Conservation (phyloP, 2,113 vertebrate genomes). For the Carassius gibelio region DNA sequence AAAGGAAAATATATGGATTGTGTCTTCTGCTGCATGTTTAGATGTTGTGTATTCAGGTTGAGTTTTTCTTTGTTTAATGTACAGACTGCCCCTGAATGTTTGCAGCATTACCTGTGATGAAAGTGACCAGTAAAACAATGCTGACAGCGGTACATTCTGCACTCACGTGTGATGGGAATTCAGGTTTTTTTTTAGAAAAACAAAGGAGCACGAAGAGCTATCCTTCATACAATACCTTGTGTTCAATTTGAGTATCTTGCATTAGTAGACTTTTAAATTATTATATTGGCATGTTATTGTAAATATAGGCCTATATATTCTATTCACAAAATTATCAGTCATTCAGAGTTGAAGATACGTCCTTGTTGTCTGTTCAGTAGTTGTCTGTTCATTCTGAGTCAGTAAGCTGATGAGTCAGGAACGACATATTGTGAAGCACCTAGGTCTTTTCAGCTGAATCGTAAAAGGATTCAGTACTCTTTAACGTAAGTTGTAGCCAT, state of each 20-base stretch:
- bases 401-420: neutral
- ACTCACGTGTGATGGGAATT: conserved; percentile 1
- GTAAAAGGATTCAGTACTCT: too few species aligned
- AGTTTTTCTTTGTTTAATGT: neutral
- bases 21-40: neutral
- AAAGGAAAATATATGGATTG: neutral
- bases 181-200: neutral
- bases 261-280: neutral
- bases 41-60: neutral
- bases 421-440: neutral
- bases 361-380: neutral
- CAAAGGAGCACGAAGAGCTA: neutral
- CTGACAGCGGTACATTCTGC: neutral
- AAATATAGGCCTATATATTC: neutral
- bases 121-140: neutral
- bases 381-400: neutral
- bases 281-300: neutral
- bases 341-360: neutral
- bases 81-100: neutral
- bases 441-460: too few species aligned
- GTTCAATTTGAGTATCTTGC: neutral
- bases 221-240: too few species aligned
- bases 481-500: too few species aligned
- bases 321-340: neutral
- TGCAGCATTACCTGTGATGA: conserved; percentile 9